A percentile compares a stretch with the other conserved stretches of the same genome.
These are phyloP conservation scores for Saxidomus purpurata DNA, from an alignment of 1,140 invertebrate genomes.

Conservation along the genomic window DNA sequence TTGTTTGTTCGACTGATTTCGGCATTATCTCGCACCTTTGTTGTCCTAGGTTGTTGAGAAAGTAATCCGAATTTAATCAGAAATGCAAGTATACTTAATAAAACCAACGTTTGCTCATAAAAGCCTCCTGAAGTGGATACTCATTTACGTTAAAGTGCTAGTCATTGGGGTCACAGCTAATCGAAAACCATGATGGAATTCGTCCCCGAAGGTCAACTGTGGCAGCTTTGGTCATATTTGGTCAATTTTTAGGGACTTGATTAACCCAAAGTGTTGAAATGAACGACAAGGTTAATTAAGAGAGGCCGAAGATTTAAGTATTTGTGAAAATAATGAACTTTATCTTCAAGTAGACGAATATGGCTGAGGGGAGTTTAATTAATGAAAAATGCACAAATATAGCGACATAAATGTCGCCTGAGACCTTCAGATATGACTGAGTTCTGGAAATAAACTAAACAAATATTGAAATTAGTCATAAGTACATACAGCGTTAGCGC, in stretches of 20 bases:
- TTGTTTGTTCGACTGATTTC: conserved; percentile 21
- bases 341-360: not conserved
- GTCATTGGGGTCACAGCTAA: conserved; percentile 39
- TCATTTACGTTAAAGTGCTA: conserved; percentile 24
- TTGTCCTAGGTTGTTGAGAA: conserved; percentile 25
- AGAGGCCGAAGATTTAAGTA: conserved; percentile 8
- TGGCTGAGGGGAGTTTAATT: not conserved
- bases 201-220: conserved; percentile 36
- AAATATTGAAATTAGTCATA: no score
- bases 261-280: conserved; percentile 52
- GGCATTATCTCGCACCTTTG: conserved; percentile 48
- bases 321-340: conserved; percentile 3
- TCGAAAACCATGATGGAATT: conserved; percentile 47
- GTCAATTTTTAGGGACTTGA: conserved; percentile 30
- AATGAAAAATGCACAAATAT: no score
- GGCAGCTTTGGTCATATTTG: conserved; percentile 47
- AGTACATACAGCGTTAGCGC: no score
- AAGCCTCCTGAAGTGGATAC: conserved; percentile 42
- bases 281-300: conserved; percentile 53
- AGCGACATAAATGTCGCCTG: no score
- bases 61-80: conserved; percentile 55
- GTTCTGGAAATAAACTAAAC: no score
- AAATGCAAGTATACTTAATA: conserved; percentile 58
- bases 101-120: conserved; percentile 59
- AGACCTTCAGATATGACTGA: no score